Percentiles rank a stretch among this genome's conserved stretches.
Conservation (phyloP, 1,140 invertebrate species). For the Apis florea region DNA sequence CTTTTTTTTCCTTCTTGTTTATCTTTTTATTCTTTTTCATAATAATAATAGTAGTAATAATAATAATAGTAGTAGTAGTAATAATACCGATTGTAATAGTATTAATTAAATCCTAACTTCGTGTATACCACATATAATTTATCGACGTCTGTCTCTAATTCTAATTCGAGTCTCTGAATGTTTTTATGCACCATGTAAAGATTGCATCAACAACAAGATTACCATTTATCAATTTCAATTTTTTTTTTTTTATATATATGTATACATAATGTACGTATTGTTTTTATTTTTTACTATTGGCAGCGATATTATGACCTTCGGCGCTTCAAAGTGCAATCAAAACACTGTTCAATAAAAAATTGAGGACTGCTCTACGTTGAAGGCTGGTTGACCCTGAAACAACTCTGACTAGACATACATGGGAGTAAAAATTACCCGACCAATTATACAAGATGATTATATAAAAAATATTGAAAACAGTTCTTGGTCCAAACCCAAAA, state of each 20-base stretch:
- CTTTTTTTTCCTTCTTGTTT: neutral
- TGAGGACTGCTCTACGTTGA: conserved; percentile 19
- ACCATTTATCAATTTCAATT: neutral
- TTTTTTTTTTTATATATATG: conserved; percentile 2
- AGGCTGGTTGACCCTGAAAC: conserved; percentile 37
- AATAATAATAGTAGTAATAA: too few relatives aligned
- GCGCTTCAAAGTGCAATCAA: conserved; percentile 65
- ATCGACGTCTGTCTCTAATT: conserved; percentile 48
- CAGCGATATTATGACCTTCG: conserved; percentile 56
- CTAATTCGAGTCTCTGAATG: conserved; percentile 71
- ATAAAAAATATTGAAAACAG: conserved; percentile 27
- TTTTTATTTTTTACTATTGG: conserved; percentile 32
- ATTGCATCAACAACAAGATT: conserved; percentile 29
- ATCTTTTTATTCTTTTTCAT: neutral
- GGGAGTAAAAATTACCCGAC: conserved; percentile 19
- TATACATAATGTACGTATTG: conserved; percentile 14
- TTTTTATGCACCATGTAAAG: conserved; percentile 23
- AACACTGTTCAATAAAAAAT: conserved; percentile 50
- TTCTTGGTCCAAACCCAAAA: conserved; percentile 38
- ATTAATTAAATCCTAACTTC: neutral
- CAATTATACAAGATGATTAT: neutral
- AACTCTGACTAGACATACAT: conserved; percentile 33
- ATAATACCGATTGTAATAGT: neutral
- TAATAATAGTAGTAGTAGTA: neutral
- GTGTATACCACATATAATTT: conserved; percentile 37